Evolutionary conservation across 2,888 invertebrate genomes (phyloP), one percentile per base, ranked within the genome.

Genomic region (Aporophyla nigra): DNA sequence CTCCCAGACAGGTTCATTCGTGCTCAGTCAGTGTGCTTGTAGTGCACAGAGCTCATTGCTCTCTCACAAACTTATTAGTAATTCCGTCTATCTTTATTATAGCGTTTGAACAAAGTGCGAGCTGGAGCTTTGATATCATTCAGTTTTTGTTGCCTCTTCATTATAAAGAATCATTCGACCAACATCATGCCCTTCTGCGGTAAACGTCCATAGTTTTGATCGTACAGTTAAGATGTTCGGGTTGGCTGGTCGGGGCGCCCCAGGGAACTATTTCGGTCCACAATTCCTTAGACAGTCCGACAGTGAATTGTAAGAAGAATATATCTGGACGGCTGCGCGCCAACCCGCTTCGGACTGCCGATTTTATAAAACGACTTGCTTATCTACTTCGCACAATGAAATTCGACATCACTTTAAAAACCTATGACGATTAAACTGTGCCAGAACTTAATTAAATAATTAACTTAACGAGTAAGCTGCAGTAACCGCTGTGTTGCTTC

Each of bases 291-390:
- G n/a, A 59, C 33, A 68, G 21, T 43, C 56, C 59, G 59, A 49
- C 14, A 67, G 70, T 83, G 54, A 72, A 83, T 63, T 67, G 53
- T n/a, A 78, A 63, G 68, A 78, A 59, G 78, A 83, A 83, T 65
- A 70, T 76, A 65, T 83, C 58, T 40, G 14, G 49, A 54, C 5
- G 53, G 40, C n/a, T 43, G 70, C 43, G 62, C 19, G 21, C 58
- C 76, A n/a, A 68, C 76, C 67, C 49, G 6, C 49, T 14, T 14
- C 19, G 0, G 6, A 33, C 61, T 71, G 46, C 51, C 24, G 33
- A 27, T 43, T 75, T 75, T 75, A 65, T 49, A 53, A 54, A 24
- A 75, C 27, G 9, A 82, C 24, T 61, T 49, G 9, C 61, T 46
- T 67, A 43, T 10, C 33, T 2, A 19, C 40, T 58, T 16, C 14